Base-by-base conservation (phyloP, 2,797 vertebrate species). In the Cheracebus regulus region DNA sequence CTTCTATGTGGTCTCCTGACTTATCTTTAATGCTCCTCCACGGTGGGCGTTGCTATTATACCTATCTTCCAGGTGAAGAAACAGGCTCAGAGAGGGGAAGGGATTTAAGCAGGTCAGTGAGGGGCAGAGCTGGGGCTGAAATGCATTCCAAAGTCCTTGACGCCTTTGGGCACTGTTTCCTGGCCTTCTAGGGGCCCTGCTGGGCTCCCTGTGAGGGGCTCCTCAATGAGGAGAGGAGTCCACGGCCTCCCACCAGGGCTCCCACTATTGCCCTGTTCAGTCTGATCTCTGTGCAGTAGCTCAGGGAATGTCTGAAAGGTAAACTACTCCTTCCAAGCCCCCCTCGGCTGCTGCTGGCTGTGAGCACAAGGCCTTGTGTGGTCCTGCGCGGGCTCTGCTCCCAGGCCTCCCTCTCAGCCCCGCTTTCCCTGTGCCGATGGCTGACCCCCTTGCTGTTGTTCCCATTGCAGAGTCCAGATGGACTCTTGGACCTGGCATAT, bases 231-330 rank as follows among this genome's bases (percentile, higher is more conserved):
- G 33, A 57, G 4, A 36, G 50, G n/a, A 8, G 57, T 39, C 44
- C 39, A 26, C 0, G 2, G 20, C 33, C n/a, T 55, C 30, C 52
- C 30, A 39, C n/a, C 4, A 0, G 0, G 88, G 52, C 12, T 58
- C n/a, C 67, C 10, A 26, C 22, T 64, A 14, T 26, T 17, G 33
- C 19, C 44, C 20, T 2, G 5, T 61, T 36, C 20, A 55, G 39
- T 50, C 36, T 72, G 46, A 61, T 67, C 78, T 67, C 72, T 13
- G 55, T 14, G 19, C 14, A 2, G 72, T 0, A 44, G 58, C 24
- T 46, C 22, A 52, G 64, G 55, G 30, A 22, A 4, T 2, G 2
- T 9, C 12, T 19, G 30, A 41, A 28, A 36, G 7, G 9, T 15
- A n/a, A 30, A 14, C 73, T 28, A 39, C 13, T 33, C 80, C 24